phyloP scores from a whole-genome alignment of 2,797 vertebrate genomes.

The Eurystomus glaucurus region DNA sequence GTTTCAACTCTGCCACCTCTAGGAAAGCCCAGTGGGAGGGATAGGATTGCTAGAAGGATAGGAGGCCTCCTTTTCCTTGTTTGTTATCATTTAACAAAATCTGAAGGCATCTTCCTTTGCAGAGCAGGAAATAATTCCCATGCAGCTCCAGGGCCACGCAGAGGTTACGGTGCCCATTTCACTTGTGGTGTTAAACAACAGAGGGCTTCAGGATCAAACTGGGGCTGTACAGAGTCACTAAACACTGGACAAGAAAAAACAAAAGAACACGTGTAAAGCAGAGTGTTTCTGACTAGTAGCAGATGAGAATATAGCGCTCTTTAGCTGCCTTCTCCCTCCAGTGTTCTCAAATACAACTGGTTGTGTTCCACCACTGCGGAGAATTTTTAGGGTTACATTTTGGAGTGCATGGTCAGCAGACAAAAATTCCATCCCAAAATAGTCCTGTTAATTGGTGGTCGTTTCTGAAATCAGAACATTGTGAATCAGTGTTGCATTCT shows the following conservation, averaged over 20 bases:
- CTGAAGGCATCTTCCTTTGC: constrained; percentile 63
- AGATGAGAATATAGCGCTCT: neutral
- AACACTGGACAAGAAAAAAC: neutral
- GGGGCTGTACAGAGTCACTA: neutral
- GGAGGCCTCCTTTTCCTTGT: constrained; percentile 55
- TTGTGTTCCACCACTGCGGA: neutral
- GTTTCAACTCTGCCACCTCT: constrained; percentile 62
- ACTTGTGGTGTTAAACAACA: neutral
- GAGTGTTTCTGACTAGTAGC: neutral
- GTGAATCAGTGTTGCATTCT: neutral
- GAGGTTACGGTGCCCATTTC: constrained; percentile 51
- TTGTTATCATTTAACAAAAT: constrained; percentile 64
- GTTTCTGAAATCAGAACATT: neutral
- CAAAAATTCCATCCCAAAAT: neutral
- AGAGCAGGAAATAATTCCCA: constrained; percentile 54
- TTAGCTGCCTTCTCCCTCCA: neutral
- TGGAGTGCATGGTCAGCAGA: neutral
- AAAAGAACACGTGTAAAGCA: neutral
- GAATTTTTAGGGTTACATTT: neutral
- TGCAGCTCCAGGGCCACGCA: neutral
- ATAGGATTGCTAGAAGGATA: constrained; percentile 45
- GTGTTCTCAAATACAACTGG: neutral
- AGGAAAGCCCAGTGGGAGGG: constrained; percentile 40
- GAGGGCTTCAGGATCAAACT: neutral
- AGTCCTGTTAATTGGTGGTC: neutral